Percentiles rank a stretch among this genome's conserved stretches.
These are phyloP conservation scores for Polypterus senegalus DNA, from an alignment of 2,113 vertebrate genomes.

Conservation along the genomic window DNA sequence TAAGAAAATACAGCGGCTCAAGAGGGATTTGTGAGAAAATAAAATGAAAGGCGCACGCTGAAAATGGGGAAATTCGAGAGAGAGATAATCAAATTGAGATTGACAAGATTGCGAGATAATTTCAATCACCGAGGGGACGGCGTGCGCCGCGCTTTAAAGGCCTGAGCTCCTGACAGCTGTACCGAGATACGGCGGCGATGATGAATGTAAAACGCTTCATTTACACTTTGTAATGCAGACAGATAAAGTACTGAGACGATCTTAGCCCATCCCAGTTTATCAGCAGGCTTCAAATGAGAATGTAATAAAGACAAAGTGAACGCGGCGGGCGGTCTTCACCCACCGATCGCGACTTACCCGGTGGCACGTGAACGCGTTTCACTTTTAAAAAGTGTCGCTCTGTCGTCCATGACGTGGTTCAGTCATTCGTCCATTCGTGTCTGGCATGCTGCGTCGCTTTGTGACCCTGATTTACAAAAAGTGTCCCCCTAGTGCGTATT, in stretches of 20 bases:
- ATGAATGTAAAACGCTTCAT: conserved; percentile 33
- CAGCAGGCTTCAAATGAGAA: not conserved
- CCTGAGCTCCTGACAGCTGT: conserved; percentile 38
- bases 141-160: conserved; percentile 43
- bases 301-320: not conserved
- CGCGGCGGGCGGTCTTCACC: too few relatives aligned
- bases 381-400: too few relatives aligned
- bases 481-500: too few relatives aligned
- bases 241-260: not conserved
- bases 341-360: too few relatives aligned
- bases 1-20: too few relatives aligned
- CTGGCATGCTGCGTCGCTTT: too few relatives aligned
- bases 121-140: conserved; percentile 33
- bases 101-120: conserved; percentile 40
- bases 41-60: not conserved
- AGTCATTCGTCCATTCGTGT: too few relatives aligned
- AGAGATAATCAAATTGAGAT: conserved; percentile 24
- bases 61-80: conserved; percentile 13
- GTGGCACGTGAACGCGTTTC: too few relatives aligned
- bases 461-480: too few relatives aligned
- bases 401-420: too few relatives aligned
- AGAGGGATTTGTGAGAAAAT: not conserved
- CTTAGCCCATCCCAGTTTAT: not conserved
- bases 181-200: conserved; percentile 35
- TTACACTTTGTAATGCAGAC: conserved; percentile 17